Base-by-base conservation (phyloP, 2,113 vertebrate genomes). In the Platycercus adscitus region DNA sequence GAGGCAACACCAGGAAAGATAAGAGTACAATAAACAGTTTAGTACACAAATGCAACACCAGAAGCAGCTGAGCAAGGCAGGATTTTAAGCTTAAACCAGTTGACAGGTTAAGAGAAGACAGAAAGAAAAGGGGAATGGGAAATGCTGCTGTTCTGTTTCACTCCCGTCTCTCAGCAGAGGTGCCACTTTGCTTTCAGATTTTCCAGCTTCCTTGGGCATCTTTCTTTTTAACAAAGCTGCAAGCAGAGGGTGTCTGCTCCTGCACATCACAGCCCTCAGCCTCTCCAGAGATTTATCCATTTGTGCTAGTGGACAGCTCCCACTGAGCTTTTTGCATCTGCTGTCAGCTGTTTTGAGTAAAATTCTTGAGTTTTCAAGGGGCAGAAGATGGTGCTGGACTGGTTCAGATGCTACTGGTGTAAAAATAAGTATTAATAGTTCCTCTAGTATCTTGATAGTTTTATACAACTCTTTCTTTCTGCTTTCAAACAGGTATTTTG, bases 401-500 rank as follows among this genome's bases (percentile, higher is more conserved):
- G 10, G 41, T 17, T 73, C 53, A 71, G 52, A 33, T 2, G 12
- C 43, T 44, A 0, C 4, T 28, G 25, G 29, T 65, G 14, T 35
- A 72, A 89, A 83, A 86, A n/a, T 18, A 49, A 76, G 31, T 18
- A 63, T 7, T 19, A 69, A 44, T 6, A 13, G 4, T 44, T 89
- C 53, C n/a, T 72, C 28, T 17, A 55, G 9, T 25, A 44, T 23
- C 53, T 53, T 4, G 64, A 29, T 39, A 6, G 25, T 69, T 39
- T 49, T 15, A 21, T 70, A n/a, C 41, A 80, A 16, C 53, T 19
- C 91, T 94, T 91, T 37, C 81, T 37, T 65, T 89, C 50, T 98
- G 56, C 97, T 92, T 91, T 11, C 28, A 43, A 95, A 95, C 97
- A 99, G 99, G 98, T 99, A 76, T 97, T 98, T 68, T 99, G 98